Evolutionary conservation across 2,888 invertebrate genomes (phyloP), one percentile per base, ranked within the genome.

Genomic region (Drosophila merina): DNA sequence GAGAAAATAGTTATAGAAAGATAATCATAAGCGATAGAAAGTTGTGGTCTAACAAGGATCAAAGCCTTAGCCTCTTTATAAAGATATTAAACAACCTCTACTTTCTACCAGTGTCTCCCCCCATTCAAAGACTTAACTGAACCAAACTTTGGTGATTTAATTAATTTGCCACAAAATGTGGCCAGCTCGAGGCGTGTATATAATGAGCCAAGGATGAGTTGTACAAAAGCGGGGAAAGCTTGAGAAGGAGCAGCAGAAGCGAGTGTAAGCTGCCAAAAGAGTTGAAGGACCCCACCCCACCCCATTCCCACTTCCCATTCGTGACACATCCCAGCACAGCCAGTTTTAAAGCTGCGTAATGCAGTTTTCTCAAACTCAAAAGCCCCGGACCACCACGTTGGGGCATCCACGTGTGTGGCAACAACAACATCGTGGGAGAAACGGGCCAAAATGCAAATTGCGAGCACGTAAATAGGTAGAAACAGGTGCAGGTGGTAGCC

Each of bases 91-190:
- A 33, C 0, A 4, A n/a, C n/a, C 36, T n/a, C n/a, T 0, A 8
- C 7, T n/a, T 59, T 58, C 44, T 8, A 8, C 7, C 0, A 45
- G 62, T 60, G 60, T 38, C 40, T 4, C 9, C 4, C 4, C 74
- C 62, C 69, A 70, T 80, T 74, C 60, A 55, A 40, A 51, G 45
- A 62, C 44, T 14, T 31, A 9, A 36, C 30, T 31, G n/a, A 52
- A 56, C 44, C 48, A 31, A 58, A 49, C 47, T 42, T 51, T 47
- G 60, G 69, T 57, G 77, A 74, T 84, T 84, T 84, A 88, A 88
- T 84, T 84, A 84, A 84, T 84, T 86, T 88, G 76, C 88, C 74
- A 80, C 87, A 86, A 84, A 83, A 81, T 81, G 78, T 78, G 67
- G 75, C 72, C 45, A 62, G 70, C 69, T 51, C 51, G 30, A 79